A percentile compares a stretch with the other conserved stretches of the same genome.
phyloP scores from a whole-genome alignment of 2,113 vertebrate genomes.

The Elephantulus edwardii region DNA sequence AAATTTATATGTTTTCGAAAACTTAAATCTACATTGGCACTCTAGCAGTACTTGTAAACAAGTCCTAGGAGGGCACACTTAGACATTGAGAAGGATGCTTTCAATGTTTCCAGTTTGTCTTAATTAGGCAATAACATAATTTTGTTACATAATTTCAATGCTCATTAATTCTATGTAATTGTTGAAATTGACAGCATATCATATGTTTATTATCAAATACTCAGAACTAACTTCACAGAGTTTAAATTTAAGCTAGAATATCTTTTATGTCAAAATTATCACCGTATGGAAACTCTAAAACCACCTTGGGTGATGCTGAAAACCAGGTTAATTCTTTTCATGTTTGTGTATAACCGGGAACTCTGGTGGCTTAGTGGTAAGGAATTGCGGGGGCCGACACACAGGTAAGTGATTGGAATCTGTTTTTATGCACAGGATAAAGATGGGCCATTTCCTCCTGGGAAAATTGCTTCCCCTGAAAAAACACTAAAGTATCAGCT shows the following conservation, averaged over 20 bases:
- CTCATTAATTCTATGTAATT: not conserved
- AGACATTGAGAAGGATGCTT: not conserved
- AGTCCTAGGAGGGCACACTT: not conserved
- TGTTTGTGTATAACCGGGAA: too few relatives aligned
- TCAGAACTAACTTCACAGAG: not conserved
- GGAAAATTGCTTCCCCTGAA: too few relatives aligned
- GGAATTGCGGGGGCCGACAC: too few relatives aligned
- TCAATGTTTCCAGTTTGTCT: not conserved
- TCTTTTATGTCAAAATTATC: not conserved
- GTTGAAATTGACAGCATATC: not conserved
- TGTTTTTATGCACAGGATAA: too few relatives aligned
- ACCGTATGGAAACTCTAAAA: not conserved
- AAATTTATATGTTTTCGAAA: constrained; percentile 32
- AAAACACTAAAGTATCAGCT: too few relatives aligned
- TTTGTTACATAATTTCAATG: not conserved
- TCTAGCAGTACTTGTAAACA: not conserved
- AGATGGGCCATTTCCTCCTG: too few relatives aligned
- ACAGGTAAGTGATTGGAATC: too few relatives aligned
- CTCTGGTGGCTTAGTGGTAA: too few relatives aligned
- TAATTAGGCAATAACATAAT: not conserved
- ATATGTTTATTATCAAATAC: not conserved
- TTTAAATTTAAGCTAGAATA: not conserved
- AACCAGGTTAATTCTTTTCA: not conserved
- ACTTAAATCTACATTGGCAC: not conserved
- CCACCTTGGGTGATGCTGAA: not conserved